Percentiles rank a stretch among this genome's conserved stretches.
phyloP scores from a whole-genome alignment of 2,113 vertebrate species.

The Triplophysa siluroides region DNA sequence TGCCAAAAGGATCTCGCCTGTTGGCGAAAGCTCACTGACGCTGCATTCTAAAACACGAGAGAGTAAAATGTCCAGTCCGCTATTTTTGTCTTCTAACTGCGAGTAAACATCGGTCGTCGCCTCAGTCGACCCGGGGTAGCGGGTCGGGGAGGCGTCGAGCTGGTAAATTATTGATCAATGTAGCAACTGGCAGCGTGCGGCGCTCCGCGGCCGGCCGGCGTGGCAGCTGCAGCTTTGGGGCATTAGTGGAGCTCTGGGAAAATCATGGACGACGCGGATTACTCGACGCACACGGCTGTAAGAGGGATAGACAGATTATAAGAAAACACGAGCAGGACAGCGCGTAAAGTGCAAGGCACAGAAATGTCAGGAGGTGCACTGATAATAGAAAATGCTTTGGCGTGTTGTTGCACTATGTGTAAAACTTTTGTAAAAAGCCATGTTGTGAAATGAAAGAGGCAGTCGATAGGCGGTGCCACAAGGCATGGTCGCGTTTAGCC shows the following conservation, averaged over 20 bases:
- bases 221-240: constrained; percentile 74
- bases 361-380: not conserved
- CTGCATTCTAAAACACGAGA: constrained; percentile 32
- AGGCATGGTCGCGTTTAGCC: not conserved
- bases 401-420: not conserved
- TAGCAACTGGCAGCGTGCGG: constrained; percentile 71
- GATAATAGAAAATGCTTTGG: not conserved
- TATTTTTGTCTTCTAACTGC: not conserved
- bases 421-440: not conserved
- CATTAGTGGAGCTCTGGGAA: constrained; percentile 69
- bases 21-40: constrained; percentile 26
- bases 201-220: constrained; percentile 55
- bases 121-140: constrained; percentile 24
- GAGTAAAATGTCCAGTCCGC: constrained; percentile 10
- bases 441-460: not conserved
- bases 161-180: constrained; percentile 75
- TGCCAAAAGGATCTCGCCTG: constrained; percentile 1
- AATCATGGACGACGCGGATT: constrained; percentile 73
- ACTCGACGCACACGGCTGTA: constrained; percentile 41
- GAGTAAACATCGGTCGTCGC: constrained; percentile 15
- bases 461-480: not conserved
- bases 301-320: not conserved
- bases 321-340: not conserved
- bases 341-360: not conserved
- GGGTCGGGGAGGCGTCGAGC: constrained; percentile 48